Percentiles rank a stretch among this genome's conserved stretches.
Evolutionary conservation across 2,797 vertebrate genomes (phyloP).

Genomic region (Sebastes flavidus): DNA sequence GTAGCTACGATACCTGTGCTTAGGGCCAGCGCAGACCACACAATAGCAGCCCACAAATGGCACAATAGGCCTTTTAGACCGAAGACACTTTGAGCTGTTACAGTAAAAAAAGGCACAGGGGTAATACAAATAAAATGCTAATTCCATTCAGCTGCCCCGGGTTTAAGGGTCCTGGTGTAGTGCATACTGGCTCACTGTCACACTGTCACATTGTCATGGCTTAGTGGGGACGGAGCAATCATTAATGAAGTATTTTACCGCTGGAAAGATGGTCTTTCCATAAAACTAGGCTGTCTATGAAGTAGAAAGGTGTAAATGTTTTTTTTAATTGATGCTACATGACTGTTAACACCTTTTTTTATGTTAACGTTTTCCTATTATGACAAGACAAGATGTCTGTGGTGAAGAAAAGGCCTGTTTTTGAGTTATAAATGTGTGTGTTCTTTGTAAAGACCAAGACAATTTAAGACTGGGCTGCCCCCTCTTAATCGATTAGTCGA

Average conservation of each 20-base stretch:
- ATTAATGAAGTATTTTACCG: neutral
- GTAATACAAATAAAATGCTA: neutral
- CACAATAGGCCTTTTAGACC: too few relatives aligned
- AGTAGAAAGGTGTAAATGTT: too few relatives aligned
- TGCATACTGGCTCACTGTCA: neutral
- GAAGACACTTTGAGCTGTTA: neutral
- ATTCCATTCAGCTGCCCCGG: neutral
- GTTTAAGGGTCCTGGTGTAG: neutral
- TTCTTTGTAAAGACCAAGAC: neutral
- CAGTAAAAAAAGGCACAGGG: neutral
- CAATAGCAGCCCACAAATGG: too few relatives aligned
- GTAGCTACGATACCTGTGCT: neutral
- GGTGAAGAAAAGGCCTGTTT: neutral
- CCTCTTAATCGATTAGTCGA: too few relatives aligned
- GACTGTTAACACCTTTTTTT: neutral
- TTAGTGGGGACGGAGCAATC: neutral
- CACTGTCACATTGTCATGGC: neutral
- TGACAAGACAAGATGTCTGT: neutral
- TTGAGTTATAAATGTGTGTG: neutral
- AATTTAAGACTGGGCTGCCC: neutral
- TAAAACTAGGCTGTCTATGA: too few relatives aligned
- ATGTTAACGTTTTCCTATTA: neutral
- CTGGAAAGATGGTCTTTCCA: too few relatives aligned
- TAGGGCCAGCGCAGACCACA: neutral
- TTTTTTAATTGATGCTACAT: too few relatives aligned